Conservation (phyloP, 2,113 vertebrate species). For the Odobenus rosmarus region DNA sequence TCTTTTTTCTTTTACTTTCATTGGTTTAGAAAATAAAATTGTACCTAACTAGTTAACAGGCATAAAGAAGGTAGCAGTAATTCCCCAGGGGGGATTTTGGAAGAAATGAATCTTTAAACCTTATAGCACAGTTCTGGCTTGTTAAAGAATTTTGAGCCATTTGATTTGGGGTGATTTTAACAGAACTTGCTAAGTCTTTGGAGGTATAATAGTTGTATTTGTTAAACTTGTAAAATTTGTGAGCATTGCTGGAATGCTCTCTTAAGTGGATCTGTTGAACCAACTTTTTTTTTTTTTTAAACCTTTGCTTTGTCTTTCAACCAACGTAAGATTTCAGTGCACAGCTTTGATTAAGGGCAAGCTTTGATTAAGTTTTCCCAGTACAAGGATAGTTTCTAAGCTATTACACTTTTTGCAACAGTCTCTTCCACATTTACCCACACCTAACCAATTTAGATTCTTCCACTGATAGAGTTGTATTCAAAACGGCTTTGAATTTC, state of each 20-base stretch:
- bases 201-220: not conserved
- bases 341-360: not conserved
- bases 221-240: slow-evolving; percentile 28
- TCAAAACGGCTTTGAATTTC: slow-evolving; percentile 39
- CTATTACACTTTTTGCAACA: not conserved
- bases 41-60: not conserved
- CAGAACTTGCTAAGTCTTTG: not conserved
- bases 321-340: slow-evolving; percentile 21
- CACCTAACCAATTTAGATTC: not conserved
- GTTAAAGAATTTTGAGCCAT: slow-evolving; percentile 34
- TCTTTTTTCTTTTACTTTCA: not conserved
- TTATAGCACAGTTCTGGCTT: not conserved
- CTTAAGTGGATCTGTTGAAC: not conserved
- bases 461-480: slow-evolving; percentile 2
- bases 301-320: slow-evolving; percentile 19
- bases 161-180: not conserved
- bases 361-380: slow-evolving; percentile 14
- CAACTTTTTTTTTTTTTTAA: not conserved
- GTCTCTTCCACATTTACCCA: not conserved
- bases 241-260: not conserved
- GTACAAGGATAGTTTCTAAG: not conserved
- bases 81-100: not conserved
- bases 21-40: not conserved
- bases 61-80: not conserved
- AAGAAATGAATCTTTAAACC: not conserved